Percentiles rank a stretch among this genome's conserved stretches.
These are phyloP conservation scores for Pipa parva DNA, from an alignment of 2,113 vertebrate species.

Conservation along the genomic window DNA sequence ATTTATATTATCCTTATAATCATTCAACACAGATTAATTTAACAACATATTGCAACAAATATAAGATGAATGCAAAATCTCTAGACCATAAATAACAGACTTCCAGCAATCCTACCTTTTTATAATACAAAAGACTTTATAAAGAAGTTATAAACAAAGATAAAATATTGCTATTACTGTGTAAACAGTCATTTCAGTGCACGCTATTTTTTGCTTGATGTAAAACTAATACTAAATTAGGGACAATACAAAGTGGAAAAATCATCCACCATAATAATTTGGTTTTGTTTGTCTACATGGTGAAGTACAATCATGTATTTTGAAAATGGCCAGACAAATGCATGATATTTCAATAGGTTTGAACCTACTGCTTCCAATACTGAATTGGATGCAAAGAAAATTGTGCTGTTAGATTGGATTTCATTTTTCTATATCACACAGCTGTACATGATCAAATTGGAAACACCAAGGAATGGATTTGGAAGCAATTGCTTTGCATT, in stretches of 20 bases:
- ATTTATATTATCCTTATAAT: background rate
- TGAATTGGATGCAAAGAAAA: background rate
- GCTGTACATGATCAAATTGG: background rate
- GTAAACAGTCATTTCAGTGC: background rate
- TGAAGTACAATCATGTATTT: background rate
- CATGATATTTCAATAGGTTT: background rate
- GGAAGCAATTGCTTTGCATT: no score
- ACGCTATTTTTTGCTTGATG: background rate
- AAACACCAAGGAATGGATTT: no score
- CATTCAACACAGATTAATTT: slow-evolving; percentile 8
- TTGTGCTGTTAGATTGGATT: background rate
- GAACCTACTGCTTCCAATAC: background rate
- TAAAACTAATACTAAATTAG: background rate
- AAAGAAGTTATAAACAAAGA: slow-evolving; percentile 16
- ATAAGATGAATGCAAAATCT: background rate
- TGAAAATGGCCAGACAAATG: background rate
- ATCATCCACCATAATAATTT: background rate
- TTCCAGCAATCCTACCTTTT: slow-evolving; percentile 3
- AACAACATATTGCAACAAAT: slow-evolving; percentile 8
- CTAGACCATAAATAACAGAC: slow-evolving; percentile 6
- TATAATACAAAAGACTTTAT: background rate
- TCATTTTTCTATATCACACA: background rate
- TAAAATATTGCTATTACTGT: background rate
- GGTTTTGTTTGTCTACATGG: background rate
- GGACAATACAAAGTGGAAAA: background rate